A percentile compares a stretch with the other conserved stretches of the same genome.
phyloP scores from a whole-genome alignment of 2,113 vertebrate species.

The Sylvia atricapilla region DNA sequence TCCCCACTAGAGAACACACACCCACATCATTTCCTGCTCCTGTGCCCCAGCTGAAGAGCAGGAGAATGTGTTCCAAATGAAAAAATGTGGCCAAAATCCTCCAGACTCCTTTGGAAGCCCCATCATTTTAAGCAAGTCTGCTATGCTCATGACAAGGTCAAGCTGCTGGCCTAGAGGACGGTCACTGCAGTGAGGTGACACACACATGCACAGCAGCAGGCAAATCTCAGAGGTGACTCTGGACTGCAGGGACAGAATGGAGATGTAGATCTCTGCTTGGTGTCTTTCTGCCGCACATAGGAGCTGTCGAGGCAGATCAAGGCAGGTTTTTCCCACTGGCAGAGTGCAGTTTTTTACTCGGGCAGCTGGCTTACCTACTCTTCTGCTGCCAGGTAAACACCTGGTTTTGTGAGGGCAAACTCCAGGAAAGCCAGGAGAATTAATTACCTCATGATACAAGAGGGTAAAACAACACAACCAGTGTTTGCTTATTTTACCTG shows the following conservation, averaged over 20 bases:
- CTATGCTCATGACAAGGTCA: not conserved
- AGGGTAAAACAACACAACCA: not conserved
- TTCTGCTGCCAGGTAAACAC: not conserved
- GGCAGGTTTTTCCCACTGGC: not conserved
- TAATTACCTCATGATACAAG: not conserved
- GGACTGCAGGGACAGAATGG: not conserved
- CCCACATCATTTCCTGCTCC: not conserved
- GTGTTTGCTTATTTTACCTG: not conserved
- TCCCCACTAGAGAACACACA: not conserved
- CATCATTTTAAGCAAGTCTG: not conserved
- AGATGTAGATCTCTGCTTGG: not conserved
- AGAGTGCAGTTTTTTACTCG: not conserved
- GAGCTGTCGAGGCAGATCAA: not conserved
- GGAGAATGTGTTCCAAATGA: rapidly evolving
- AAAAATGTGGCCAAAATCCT: not conserved
- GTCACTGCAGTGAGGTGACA: not conserved
- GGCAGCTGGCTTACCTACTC: not conserved
- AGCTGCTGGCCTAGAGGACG: not conserved
- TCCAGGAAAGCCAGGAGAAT: not conserved
- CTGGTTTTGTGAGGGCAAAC: not conserved
- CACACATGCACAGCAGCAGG: not conserved
- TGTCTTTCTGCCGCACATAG: not conserved
- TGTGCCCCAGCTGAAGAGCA: not conserved
- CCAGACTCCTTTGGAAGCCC: not conserved
- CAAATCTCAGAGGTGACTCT: not conserved